Evolutionary conservation across 2,888 invertebrate genomes (phyloP).

Genomic region (Dinocampus coccinellae): DNA sequence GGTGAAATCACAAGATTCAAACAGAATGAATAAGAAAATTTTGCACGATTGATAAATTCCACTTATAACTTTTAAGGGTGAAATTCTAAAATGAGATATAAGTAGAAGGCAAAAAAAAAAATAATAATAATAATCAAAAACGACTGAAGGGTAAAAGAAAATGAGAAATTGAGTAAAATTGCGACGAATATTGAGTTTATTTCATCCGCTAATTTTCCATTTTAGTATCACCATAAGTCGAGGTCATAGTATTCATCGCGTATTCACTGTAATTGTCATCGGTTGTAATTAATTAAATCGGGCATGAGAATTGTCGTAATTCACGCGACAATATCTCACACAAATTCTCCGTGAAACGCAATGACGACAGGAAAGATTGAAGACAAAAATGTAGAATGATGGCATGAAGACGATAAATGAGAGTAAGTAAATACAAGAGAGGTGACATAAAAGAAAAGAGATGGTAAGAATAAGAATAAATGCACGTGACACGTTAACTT

Average conservation of each 20-base stretch:
- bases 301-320: constrained; percentile 26
- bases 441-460: constrained; percentile 2
- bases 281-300: constrained; percentile 35
- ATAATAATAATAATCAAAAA: not conserved
- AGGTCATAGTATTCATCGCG: constrained; percentile 23
- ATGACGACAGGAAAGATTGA: not conserved
- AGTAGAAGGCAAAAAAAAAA: not conserved
- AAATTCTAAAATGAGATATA: not conserved
- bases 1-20: too few species aligned
- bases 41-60: constrained; percentile 9
- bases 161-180: not conserved
- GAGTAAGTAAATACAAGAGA: not conserved
- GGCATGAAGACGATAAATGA: constrained; percentile 33
- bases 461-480: constrained; percentile 11
- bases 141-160: not conserved
- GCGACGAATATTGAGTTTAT: not conserved
- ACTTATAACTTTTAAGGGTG: not conserved
- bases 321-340: constrained; percentile 24
- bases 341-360: constrained; percentile 21
- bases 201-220: constrained; percentile 8
- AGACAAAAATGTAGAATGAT: constrained; percentile 1
- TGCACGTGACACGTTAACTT: not conserved
- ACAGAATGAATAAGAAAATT: constrained; percentile 7
- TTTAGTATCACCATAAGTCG: not conserved
- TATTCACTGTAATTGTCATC: constrained; percentile 34